Percentiles rank a stretch among this genome's conserved stretches.
Evolutionary conservation across 2,888 invertebrate species (phyloP).

Genomic region (Drosophila parthenogenetica): DNA sequence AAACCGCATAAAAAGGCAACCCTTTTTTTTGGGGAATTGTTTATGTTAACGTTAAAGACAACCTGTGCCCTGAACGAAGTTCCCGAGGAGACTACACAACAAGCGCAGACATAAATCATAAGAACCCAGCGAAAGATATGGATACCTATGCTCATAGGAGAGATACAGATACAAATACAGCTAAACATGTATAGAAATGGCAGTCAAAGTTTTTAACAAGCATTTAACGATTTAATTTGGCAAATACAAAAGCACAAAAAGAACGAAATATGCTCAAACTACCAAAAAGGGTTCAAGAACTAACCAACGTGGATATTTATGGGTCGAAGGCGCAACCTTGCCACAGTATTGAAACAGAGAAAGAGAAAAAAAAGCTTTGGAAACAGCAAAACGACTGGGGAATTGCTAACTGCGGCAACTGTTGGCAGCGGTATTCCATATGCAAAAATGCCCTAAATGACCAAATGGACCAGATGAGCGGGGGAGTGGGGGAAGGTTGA

Average conservation of each 20-base stretch:
- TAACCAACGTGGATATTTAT: conserved; percentile 75
- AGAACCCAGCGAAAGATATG: conserved; percentile 62
- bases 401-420: conserved; percentile 72
- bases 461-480: conserved; percentile 10
- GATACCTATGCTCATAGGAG: background rate
- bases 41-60: conserved; percentile 57
- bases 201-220: conserved; percentile 81
- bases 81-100: conserved; percentile 61
- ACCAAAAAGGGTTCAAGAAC: conserved; percentile 57
- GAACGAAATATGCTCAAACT: conserved; percentile 29
- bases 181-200: conserved; percentile 35
- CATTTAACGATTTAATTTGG: conserved; percentile 81
- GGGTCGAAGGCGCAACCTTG: conserved; percentile 81
- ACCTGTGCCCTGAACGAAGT: conserved; percentile 57
- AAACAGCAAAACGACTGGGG: conserved; percentile 65
- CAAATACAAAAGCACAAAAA: conserved; percentile 59
- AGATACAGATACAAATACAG: conserved; percentile 41
- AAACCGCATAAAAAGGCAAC: conserved; percentile 52
- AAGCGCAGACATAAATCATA: conserved; percentile 74
- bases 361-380: conserved; percentile 10
- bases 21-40: conserved; percentile 63
- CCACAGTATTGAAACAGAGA: conserved; percentile 55
- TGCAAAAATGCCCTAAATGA: conserved; percentile 75
- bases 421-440: conserved; percentile 67
- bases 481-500: too few relatives aligned